Evolutionary conservation across 1,140 invertebrate species (phyloP), one percentile per base, ranked within the genome.

Genomic region (Steinernema feltiae): DNA sequence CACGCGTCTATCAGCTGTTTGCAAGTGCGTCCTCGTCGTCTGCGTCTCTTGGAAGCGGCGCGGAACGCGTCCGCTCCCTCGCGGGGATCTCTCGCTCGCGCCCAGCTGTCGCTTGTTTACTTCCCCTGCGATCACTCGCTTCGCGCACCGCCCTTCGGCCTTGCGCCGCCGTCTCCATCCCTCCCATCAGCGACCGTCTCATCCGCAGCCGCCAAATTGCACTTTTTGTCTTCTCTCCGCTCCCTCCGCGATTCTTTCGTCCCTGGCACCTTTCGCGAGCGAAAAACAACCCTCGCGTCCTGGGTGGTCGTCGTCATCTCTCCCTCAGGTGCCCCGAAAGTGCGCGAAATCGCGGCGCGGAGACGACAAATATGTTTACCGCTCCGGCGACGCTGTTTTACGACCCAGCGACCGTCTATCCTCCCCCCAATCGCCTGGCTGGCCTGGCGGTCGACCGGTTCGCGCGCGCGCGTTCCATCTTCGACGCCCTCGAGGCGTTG

Each of bases 361-460:
- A 18, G 35, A 18, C 7, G 53, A 63, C 53, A 63, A 63, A 63
- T 63, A 63, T 63, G 53, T 63, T 63, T 63, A 63, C 53, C 53
- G 15, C 24, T 7, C 18, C 18, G 35, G 35, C 24, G 53, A 46
- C 53, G 53, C 2, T 27, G 53, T 63, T 63, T 63, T 63, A 63
- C 24, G 53, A 63, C 53, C 53, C 15, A n/a, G n/a, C n/a, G n/a
- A n/a, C n/a, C n/a, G n/a, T 63, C 12, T 63, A 7, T n/a, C 12
- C 18, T 7, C 35, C 35, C 35, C 18, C 35, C 35, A 18, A 41
- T 41, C 35, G 35, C 7, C 35, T 41, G 35, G 7, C 18, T 41
- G 35, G 7, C 18, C 35, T 7, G 18, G 35, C 7, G 18, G 35
- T 41, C 35, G 35, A 41, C 35, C 35, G 35, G 35, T 41, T 41